Base-by-base conservation (phyloP, 2,888 invertebrate species). In the Microdon myrmicae region DNA sequence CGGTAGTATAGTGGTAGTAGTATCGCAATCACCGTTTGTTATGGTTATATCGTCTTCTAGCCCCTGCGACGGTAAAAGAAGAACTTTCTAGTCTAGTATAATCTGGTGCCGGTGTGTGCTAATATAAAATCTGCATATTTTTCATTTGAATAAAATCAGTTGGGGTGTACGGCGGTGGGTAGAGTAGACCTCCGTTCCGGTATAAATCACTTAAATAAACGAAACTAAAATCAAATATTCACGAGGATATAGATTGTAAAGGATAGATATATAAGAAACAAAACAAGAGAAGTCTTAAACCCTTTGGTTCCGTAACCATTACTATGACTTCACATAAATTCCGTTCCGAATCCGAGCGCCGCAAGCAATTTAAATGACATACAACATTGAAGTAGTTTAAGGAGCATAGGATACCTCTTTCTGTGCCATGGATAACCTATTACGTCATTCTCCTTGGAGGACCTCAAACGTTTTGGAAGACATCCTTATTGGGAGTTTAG, bases 61-160 rank as follows among this genome's bases (percentile, higher is more conserved):
- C 19, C 12, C 17, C 31, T 20, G 23, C 19, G 16, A 25, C 31
- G 17, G 14, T 20, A 38, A 22, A 35, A 51, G 43, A 44, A 51
- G 51, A n/a, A n/a, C n/a, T n/a, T n/a, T 59, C 45, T 32, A 51
- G 17, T 38, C 20, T 45, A 28, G 19, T 23, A 23, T 28, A 49
- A 38, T 32, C 58, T n/a, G n/a, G 35, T 34, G 28, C 45, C 51
- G 37, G 44, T 58, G 51, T n/a, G n/a, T 58, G 44, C 58, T 58
- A 37, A 49, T 43, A 56, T 31, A 41, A 55, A 55, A 55, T 55
- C 48, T 48, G 55, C 55, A 55, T 48, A 55, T 56, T 56, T 56
- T 56, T 56, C 56, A 56, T 56, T 56, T 49, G 16, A 35, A 35
- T 34, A 47, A 55, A 55, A 47, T 55, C 16, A 45, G 16, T n/a